Conservation (phyloP, 2,113 vertebrate species). For the Pterophyllum scalare region DNA sequence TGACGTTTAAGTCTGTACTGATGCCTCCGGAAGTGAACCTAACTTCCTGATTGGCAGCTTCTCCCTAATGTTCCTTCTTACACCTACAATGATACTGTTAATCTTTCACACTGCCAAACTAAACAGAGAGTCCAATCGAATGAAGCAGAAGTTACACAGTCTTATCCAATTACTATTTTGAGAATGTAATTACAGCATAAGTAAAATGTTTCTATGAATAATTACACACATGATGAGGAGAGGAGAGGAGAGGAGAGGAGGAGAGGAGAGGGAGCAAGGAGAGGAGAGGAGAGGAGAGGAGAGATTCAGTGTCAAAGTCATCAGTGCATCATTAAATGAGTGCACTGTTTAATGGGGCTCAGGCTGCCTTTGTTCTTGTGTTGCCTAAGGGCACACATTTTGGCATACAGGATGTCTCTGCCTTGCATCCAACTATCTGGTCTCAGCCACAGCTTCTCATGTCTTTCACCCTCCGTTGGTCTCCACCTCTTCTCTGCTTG, state of each 20-base stretch:
- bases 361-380: conserved; percentile 33
- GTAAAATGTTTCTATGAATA: too few relatives aligned
- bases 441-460: conserved; percentile 34
- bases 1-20: too few relatives aligned
- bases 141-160: too few relatives aligned
- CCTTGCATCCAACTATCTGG: conserved; percentile 23
- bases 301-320: conserved; percentile 55
- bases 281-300: neutral
- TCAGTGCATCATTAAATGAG: conserved; percentile 49
- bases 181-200: too few relatives aligned
- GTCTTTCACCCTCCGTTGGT: conserved; percentile 2
- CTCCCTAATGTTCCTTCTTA: too few relatives aligned
- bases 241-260: neutral
- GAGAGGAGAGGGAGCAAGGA: neutral
- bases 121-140: too few relatives aligned
- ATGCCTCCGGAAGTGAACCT: too few relatives aligned
- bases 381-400: conserved; percentile 50
- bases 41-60: too few relatives aligned
- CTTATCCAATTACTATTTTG: too few relatives aligned
- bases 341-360: conserved; percentile 45
- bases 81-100: too few relatives aligned
- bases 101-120: too few relatives aligned
- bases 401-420: conserved; percentile 28
- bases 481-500: conserved; percentile 3
- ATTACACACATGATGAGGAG: too few relatives aligned